Evolutionary conservation across 2,797 vertebrate genomes (phyloP), one percentile per base, ranked within the genome.

Genomic region (Brotula barbata): DNA sequence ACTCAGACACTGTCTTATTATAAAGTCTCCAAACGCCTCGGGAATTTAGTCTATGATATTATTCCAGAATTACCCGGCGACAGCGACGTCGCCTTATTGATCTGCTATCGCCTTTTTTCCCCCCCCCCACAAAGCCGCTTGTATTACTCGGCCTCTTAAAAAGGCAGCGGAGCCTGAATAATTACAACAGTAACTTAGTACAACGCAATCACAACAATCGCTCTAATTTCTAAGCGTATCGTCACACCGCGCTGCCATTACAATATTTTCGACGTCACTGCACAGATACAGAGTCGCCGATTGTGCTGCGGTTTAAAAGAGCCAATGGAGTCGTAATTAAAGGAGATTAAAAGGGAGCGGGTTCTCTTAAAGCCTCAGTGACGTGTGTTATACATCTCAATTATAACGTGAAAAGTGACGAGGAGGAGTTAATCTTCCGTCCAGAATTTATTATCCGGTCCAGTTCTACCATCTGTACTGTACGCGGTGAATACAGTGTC

Each of bases 321-420:
- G 65, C 66, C 56, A 62, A 75, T 71, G 78, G 65, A 71, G 67
- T 64, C 62, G 47, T 81, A 85, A 85, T 84, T 83, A 73, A 64
- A 69, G 60, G 64, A 63, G 73, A 83, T 79, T 4, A 71, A 59
- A 65, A 85, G 74, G 11, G 56, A 87, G 51, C 49, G 71, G 67
- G 71, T 71, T 72, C 25, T 63, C 68, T 58, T 63, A 65, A 78
- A 70, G 67, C 64, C 68, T 80, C 51, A 16, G 47, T 33, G 69
- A 62, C n/a, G 21, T 58, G 63, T 75, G 65, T 77, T 56, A 64
- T 62, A 64, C 65, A 77, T 83, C 72, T 59, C 48, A 62, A 78
- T 71, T 64, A 77, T 33, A 40, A 39, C 73, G 55, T 28, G 60
- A 58, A 73, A 57, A n/a, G 37, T 44, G 51, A 78, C 70, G 57